Conservation (phyloP, 2,888 invertebrate species). For the Euplagia quadripunctaria region DNA sequence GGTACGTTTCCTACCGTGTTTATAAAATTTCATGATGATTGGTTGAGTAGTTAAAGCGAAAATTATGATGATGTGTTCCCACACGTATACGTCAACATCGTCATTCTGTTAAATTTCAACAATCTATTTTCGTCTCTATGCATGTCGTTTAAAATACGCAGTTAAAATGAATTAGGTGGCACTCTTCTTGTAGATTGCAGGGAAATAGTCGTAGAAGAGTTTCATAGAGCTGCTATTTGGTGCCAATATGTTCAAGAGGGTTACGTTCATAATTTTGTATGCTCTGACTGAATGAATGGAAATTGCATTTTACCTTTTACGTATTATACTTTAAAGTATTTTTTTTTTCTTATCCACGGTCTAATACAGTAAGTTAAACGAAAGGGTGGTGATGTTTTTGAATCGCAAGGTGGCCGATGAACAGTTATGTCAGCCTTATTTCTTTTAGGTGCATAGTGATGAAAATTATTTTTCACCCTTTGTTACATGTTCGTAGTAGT, state of each 20-base stretch:
- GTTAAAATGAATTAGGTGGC: no score
- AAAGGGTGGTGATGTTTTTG: not conserved
- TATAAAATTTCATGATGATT: no score
- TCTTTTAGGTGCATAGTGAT: not conserved
- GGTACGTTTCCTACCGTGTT: no score
- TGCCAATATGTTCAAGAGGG: not conserved
- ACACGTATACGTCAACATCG: no score
- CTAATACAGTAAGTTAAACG: not conserved
- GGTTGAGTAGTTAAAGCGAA: no score
- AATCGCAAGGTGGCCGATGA: not conserved
- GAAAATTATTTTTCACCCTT: not conserved
- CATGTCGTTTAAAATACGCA: no score
- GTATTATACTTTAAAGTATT: no score
- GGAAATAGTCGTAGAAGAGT: not conserved
- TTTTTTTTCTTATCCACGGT: not conserved
- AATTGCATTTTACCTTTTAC: no score
- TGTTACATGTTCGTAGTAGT: not conserved
- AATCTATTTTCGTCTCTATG: no score
- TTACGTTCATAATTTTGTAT: not conserved
- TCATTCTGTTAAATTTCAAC: no score
- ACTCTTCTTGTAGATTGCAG: not conserved
- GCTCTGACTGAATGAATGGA: no score
- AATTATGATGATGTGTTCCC: no score
- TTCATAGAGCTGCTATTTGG: not conserved
- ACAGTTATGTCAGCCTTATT: not conserved